These are phyloP conservation scores for Zoroaster sp. DNA, from an alignment of 53 echinoderm and acorn worm genomes.

Conservation along the genomic window DNA sequence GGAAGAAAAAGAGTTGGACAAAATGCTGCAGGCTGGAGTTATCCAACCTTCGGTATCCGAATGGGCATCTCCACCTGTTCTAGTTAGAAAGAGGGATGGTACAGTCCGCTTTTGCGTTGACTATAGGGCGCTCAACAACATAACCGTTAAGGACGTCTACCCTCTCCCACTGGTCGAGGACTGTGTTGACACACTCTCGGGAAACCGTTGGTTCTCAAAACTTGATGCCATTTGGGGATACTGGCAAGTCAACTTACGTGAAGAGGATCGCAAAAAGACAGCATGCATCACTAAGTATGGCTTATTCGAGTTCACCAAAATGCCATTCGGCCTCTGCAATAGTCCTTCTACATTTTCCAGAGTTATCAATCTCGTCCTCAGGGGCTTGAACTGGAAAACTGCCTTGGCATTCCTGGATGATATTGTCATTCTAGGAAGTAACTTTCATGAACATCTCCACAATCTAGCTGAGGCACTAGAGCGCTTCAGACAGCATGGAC, in stretches of 20 bases:
- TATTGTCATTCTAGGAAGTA: slow-evolving; percentile 30
- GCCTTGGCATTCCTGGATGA: slow-evolving; percentile 67
- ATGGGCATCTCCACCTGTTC: slow-evolving; percentile 29
- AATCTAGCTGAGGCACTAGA: slow-evolving; percentile 29
- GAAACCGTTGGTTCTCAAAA: slow-evolving; percentile 48
- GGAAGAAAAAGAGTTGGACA: slow-evolving; percentile 42
- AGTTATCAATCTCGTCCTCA: slow-evolving; percentile 55
- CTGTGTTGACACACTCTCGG: slow-evolving; percentile 47
- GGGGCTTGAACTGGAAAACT: slow-evolving; percentile 55
- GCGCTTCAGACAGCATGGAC: neutral
- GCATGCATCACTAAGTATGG: slow-evolving; percentile 44
- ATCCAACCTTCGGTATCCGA: slow-evolving; percentile 27
- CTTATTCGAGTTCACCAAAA: slow-evolving; percentile 21
- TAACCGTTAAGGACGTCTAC: slow-evolving; percentile 53
- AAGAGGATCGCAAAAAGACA: slow-evolving; percentile 62
- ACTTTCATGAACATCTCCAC: slow-evolving; percentile 44
- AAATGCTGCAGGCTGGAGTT: slow-evolving; percentile 55
- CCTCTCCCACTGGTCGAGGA: slow-evolving; percentile 55
- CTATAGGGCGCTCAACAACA: slow-evolving; percentile 61
- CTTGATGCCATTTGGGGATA: slow-evolving; percentile 49
- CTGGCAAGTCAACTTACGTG: slow-evolving; percentile 46
- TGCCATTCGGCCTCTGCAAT: slow-evolving; percentile 25
- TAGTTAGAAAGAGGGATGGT: slow-evolving; percentile 59
- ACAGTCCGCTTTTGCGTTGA: slow-evolving; percentile 54
- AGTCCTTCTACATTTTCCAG: slow-evolving; percentile 62